These are phyloP conservation scores for Liasis olivaceus DNA, from an alignment of 2,797 vertebrate species.

Conservation along the genomic window DNA sequence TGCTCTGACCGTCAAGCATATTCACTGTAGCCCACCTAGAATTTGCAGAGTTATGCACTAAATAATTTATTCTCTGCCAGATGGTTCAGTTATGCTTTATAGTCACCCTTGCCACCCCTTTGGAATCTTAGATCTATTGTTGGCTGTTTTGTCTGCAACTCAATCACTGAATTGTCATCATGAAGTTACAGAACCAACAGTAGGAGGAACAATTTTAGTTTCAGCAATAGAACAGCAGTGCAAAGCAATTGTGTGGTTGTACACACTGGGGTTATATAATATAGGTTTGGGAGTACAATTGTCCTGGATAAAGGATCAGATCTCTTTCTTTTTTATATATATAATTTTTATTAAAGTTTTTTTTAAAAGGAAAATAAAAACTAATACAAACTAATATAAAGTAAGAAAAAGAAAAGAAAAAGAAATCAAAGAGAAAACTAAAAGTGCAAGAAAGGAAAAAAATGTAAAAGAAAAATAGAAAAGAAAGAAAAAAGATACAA, in stretches of 20 bases:
- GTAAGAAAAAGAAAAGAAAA: too few relatives aligned
- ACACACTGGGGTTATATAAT: not conserved
- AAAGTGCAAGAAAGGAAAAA: too few relatives aligned
- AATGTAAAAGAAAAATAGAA: too few relatives aligned
- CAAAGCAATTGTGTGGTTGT: too few relatives aligned
- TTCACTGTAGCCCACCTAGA: not conserved
- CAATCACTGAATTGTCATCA: not conserved
- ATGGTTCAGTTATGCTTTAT: not conserved
- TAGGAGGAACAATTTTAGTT: not conserved
- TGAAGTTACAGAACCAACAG: not conserved
- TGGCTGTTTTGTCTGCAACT: not conserved
- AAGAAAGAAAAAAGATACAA: too few relatives aligned
- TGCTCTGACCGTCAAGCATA: not conserved
- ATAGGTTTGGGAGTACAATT: not conserved
- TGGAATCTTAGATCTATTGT: not conserved
- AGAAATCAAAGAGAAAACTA: too few relatives aligned
- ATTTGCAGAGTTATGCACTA: not conserved
- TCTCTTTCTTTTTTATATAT: not conserved
- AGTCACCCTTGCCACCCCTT: not conserved
- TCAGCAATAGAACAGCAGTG: not conserved
- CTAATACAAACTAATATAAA: too few relatives aligned
- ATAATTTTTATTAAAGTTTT: too few relatives aligned
- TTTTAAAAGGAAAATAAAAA: too few relatives aligned
- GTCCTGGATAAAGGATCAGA: fast-evolving
- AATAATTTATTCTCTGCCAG: not conserved